Evolutionary conservation across 2,797 vertebrate species (phyloP).

Genomic region (Coranthus polyacanthus): DNA sequence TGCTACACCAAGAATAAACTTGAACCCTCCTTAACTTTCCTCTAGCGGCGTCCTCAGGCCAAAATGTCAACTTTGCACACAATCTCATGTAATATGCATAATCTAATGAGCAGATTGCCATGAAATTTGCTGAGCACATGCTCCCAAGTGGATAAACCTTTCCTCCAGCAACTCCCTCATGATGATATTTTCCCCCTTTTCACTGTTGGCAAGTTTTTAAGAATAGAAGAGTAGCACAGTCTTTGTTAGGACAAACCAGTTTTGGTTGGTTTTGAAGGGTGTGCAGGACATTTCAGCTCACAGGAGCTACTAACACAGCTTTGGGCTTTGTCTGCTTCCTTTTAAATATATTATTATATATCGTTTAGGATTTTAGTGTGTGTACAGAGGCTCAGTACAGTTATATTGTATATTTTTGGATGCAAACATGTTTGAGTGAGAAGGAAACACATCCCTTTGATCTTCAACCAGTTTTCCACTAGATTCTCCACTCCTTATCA

Average conservation of each 20-base stretch:
- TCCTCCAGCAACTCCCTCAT: conserved; percentile 7
- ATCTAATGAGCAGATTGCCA: conserved; percentile 61
- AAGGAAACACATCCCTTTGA: conserved; percentile 19
- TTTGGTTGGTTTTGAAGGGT: no score
- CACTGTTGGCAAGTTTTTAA: background rate
- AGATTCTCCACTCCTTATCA: conserved; percentile 7
- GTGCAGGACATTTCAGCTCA: no score
- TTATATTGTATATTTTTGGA: conserved; percentile 1
- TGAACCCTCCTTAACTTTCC: conserved; percentile 31
- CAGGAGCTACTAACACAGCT: no score
- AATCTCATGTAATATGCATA: conserved; percentile 59
- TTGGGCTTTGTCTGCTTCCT: no score
- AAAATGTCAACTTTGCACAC: conserved; percentile 57
- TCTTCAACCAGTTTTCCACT: conserved; percentile 6
- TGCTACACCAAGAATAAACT: conserved; percentile 33
- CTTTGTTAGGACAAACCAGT: background rate
- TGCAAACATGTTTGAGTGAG: conserved; percentile 3
- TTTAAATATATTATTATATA: no score
- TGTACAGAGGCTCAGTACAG: background rate
- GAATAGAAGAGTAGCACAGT: background rate
- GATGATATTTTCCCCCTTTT: no score
- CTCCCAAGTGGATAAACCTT: conserved; percentile 37
- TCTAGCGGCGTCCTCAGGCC: conserved; percentile 26
- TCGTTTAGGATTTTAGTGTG: background rate
- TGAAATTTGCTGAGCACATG: conserved; percentile 48